Evolutionary conservation across 1,140 invertebrate species (phyloP).

Genomic region (Drosophila dunni): DNA sequence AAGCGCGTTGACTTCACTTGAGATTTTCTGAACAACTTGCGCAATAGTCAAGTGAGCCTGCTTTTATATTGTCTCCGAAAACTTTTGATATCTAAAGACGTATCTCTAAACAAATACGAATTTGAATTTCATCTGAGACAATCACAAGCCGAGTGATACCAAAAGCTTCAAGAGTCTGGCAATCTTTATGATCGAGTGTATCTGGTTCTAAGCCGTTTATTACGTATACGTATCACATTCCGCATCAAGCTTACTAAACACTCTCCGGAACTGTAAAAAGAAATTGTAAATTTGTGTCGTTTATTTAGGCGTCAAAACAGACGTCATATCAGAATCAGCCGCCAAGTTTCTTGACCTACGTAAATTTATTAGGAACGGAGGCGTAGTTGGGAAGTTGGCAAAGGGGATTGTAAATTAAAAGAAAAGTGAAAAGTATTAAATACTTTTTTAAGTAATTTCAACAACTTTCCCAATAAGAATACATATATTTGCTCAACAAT

Average conservation of each 20-base stretch:
- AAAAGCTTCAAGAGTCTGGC: neutral
- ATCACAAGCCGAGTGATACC: constrained; percentile 1
- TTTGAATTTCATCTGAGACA: constrained; percentile 47
- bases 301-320: neutral
- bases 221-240: neutral
- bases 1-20: neutral
- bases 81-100: constrained; percentile 50
- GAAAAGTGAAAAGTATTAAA: too few species aligned
- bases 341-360: constrained; percentile 43
- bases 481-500: too few species aligned
- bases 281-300: neutral
- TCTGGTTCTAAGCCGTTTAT: neutral
- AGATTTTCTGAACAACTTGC: constrained; percentile 43
- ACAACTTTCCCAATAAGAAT: too few species aligned
- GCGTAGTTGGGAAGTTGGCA: neutral
- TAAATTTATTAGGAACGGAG: constrained; percentile 16
- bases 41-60: constrained; percentile 27
- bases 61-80: constrained; percentile 49
- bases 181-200: constrained; percentile 7
- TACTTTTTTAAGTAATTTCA: too few species aligned
- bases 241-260: neutral
- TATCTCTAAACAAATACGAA: constrained; percentile 51
- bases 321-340: constrained; percentile 10
- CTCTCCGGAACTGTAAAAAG: constrained; percentile 2
- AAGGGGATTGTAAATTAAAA: neutral